Conservation (phyloP, 2,888 invertebrate genomes). For the Pandemis heparana region DNA sequence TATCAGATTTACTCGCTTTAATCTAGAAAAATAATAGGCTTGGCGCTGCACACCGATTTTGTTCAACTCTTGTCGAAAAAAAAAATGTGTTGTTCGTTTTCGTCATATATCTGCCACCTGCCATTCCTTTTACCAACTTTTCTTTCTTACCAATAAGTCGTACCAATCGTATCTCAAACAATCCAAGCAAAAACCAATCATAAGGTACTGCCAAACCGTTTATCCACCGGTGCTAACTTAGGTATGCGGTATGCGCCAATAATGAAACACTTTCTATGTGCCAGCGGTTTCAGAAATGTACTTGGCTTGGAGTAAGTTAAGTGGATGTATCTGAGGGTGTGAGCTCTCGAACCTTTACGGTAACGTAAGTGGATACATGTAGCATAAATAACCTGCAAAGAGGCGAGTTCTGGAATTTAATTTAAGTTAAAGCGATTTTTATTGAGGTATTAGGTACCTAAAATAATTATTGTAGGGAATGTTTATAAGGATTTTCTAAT, state of each 20-base stretch:
- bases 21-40: too few relatives aligned
- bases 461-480: not conserved
- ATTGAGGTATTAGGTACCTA: not conserved
- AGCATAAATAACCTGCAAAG: not conserved
- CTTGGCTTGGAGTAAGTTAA: slow-evolving; percentile 5
- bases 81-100: too few relatives aligned
- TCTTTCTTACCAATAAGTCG: too few relatives aligned
- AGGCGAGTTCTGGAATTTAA: not conserved
- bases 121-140: too few relatives aligned
- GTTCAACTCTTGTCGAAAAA: too few relatives aligned
- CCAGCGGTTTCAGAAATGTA: not conserved
- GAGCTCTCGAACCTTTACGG: slow-evolving; percentile 6
- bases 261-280: slow-evolving; percentile 1
- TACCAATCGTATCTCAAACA: too few relatives aligned
- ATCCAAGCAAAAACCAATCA: too few relatives aligned
- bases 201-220: not conserved
- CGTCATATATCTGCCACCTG: too few relatives aligned
- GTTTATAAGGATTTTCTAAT: too few relatives aligned
- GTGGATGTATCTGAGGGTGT: not conserved
- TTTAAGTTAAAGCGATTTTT: not conserved
- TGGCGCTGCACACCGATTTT: too few relatives aligned
- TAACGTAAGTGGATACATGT: not conserved
- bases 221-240: not conserved
- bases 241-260: not conserved
- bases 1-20: too few relatives aligned